A percentile compares a stretch with the other conserved stretches of the same genome.
phyloP scores from a whole-genome alignment of 2,797 vertebrate species.

The Chaetophractus vellerosus region DNA sequence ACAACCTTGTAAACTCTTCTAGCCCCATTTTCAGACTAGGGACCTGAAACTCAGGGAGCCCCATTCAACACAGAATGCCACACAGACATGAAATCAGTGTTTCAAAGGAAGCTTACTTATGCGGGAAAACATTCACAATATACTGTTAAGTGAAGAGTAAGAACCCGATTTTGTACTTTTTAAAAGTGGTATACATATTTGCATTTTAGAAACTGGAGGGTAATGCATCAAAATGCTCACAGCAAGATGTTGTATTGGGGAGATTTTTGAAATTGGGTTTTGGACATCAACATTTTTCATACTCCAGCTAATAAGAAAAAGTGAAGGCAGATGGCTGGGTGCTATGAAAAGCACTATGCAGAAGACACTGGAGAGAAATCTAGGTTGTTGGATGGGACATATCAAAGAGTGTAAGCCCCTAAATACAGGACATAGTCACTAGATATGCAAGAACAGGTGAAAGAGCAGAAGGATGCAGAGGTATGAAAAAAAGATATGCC shows the following conservation, averaged over 20 bases:
- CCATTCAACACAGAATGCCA: not conserved
- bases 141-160: not conserved
- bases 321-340: not conserved
- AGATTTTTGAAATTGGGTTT: not conserved
- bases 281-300: not conserved
- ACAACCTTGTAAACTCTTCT: not conserved
- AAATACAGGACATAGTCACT: not conserved
- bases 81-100: fast-evolving
- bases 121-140: not conserved
- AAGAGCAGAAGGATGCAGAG: not conserved
- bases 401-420: no score
- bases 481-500: not conserved
- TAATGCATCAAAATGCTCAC: not conserved
- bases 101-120: not conserved
- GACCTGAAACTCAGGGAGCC: not conserved
- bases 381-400: fast-evolving
- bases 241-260: not conserved
- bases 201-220: not conserved
- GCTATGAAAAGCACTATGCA: not conserved
- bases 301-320: not conserved
- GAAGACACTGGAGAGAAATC: not conserved
- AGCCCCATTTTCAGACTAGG: not conserved
- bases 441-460: not conserved
- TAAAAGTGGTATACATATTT: not conserved
- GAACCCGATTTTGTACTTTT: not conserved